Percentiles rank a stretch among this genome's conserved stretches.
These are phyloP conservation scores for Bufo gargarizans DNA, from an alignment of 2,113 vertebrate genomes.

Conservation along the genomic window DNA sequence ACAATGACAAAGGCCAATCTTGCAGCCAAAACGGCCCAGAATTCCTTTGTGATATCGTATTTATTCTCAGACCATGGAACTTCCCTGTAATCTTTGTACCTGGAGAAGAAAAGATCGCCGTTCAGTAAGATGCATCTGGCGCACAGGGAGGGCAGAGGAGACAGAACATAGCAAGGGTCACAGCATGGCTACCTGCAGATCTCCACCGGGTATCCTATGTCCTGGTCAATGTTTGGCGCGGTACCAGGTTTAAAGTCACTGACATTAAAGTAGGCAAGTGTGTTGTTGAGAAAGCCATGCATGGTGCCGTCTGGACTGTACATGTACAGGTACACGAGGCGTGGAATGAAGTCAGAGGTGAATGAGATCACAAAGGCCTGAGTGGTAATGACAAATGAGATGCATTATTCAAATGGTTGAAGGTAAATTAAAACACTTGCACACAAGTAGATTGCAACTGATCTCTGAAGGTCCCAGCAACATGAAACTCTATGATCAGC, in stretches of 20 bases:
- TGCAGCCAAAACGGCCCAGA: conserved; percentile 93
- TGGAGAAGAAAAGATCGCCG: conserved; percentile 60
- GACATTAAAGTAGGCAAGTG: conserved; percentile 93
- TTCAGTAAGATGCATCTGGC: background rate
- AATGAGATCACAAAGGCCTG: conserved; percentile 98
- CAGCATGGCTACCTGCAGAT: conserved; percentile 84
- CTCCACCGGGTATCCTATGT: conserved; percentile 82
- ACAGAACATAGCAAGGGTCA: background rate
- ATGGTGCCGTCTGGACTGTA: conserved; percentile 92
- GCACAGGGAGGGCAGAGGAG: background rate
- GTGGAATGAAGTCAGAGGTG: conserved; percentile 98
- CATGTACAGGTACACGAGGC: conserved; percentile 93
- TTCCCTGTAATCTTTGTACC: conserved; percentile 96
- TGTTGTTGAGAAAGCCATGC: conserved; percentile 94
- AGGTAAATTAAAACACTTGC: background rate
- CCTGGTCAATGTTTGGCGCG: conserved; percentile 76
- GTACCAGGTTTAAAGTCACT: conserved; percentile 88
- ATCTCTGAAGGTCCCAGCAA: background rate
- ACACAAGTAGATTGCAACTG: background rate
- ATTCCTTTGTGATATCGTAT: conserved; percentile 93
- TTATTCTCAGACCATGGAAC: conserved; percentile 86
- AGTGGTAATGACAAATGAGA: conserved; percentile 60
- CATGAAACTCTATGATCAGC: too few relatives aligned
- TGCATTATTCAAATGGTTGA: background rate
- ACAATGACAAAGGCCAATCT: conserved; percentile 91